Conservation (phyloP, 92 coral and sea anemone species). For the Plumapathes pennacea region DNA sequence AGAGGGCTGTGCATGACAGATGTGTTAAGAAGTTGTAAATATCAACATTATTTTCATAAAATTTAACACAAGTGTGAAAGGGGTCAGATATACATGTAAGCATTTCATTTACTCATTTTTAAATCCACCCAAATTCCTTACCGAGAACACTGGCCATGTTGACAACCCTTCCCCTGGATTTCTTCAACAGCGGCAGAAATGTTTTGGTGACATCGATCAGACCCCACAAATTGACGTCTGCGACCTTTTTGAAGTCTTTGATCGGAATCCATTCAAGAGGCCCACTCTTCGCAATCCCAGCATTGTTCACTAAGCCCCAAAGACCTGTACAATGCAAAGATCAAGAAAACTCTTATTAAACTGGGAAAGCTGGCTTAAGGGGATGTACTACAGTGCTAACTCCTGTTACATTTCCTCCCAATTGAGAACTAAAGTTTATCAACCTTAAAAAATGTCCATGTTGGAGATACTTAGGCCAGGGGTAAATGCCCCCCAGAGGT, state of each 20-base stretch:
- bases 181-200: conserved; percentile 43
- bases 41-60: not conserved
- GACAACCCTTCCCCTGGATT: conserved; percentile 25
- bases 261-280: conserved; percentile 54
- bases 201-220: conserved; percentile 47
- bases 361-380: too few relatives aligned
- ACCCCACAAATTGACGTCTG: conserved; percentile 51
- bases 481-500: too few relatives aligned
- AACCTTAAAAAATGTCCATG: too few relatives aligned
- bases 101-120: too few relatives aligned
- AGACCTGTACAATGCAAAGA: conserved; percentile 7
- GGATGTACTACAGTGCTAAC: too few relatives aligned
- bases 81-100: not conserved
- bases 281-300: conserved; percentile 30
- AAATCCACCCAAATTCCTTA: too few relatives aligned
- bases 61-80: not conserved
- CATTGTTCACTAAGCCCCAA: conserved; percentile 54
- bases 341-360: not conserved
- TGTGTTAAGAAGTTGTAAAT: too few relatives aligned
- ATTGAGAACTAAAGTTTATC: too few relatives aligned
- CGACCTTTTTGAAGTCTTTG: conserved; percentile 30
- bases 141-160: conserved; percentile 42
- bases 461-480: too few relatives aligned
- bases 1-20: too few relatives aligned
- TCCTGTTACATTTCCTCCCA: too few relatives aligned